phyloP scores from a whole-genome alignment of 2,888 invertebrate genomes.

The Lagria hirta region DNA sequence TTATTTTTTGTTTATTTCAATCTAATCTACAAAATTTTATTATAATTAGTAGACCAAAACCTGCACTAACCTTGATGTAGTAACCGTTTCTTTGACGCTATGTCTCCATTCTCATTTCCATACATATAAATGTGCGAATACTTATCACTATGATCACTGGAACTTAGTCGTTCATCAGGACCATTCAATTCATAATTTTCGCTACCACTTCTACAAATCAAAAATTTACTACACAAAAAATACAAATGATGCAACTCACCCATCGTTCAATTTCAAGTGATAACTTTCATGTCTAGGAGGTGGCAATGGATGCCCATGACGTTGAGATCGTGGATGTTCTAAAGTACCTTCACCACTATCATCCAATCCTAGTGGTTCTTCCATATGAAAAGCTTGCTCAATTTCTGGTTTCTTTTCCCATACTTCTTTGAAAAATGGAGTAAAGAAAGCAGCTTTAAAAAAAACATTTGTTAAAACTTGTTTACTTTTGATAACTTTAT shows the following conservation, averaged over 20 bases:
- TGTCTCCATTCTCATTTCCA: conserved; percentile 60
- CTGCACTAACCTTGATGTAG: conserved; percentile 33
- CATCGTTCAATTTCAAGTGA: conserved; percentile 66
- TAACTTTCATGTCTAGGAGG: conserved; percentile 80
- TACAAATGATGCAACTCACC: conserved; percentile 41
- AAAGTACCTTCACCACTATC: conserved; percentile 71
- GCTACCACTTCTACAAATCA: conserved; percentile 61
- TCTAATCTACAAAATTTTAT: no score
- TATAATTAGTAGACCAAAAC: no score
- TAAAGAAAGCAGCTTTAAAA: conserved; percentile 83
- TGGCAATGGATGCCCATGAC: conserved; percentile 59
- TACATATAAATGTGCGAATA: conserved; percentile 65
- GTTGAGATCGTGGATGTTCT: conserved; percentile 69
- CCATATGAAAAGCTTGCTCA: conserved; percentile 88
- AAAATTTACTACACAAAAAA: conserved; percentile 5
- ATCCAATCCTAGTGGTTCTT: conserved; percentile 63
- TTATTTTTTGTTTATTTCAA: no score
- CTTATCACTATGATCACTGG: conserved; percentile 70
- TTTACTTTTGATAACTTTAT: no score
- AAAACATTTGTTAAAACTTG: not conserved
- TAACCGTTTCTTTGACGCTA: conserved; percentile 41
- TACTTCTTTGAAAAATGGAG: conserved; percentile 93
- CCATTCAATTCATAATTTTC: conserved; percentile 67
- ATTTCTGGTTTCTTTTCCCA: conserved; percentile 96
- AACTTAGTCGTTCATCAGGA: conserved; percentile 60